Conservation (phyloP, 2,888 invertebrate species). For the Ecliptopera silaceata region DNA sequence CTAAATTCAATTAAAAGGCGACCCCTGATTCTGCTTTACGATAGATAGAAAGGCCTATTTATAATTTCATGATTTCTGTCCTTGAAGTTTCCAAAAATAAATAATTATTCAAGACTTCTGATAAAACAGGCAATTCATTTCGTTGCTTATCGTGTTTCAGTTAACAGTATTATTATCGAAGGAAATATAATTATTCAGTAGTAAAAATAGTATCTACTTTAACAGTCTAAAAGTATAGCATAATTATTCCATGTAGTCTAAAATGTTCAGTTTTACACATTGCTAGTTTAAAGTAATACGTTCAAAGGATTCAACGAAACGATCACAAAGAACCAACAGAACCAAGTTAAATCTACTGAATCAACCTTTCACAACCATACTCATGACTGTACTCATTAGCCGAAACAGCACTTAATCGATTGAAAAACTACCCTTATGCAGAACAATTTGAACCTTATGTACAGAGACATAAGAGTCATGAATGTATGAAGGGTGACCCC, state of each 20-base stretch:
- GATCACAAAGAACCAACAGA: constrained; percentile 14
- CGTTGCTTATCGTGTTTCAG: too few relatives aligned
- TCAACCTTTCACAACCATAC: constrained; percentile 34
- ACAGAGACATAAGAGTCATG: constrained; percentile 41
- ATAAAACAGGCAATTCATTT: too few relatives aligned
- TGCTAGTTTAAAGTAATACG: constrained; percentile 5
- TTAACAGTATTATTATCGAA: too few relatives aligned
- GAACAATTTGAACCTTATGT: constrained; percentile 47
- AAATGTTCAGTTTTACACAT: background rate
- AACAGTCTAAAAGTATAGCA: too few relatives aligned
- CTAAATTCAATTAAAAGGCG: too few relatives aligned
- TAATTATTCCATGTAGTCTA: background rate
- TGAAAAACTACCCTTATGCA: constrained; percentile 52
- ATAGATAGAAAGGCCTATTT: too few relatives aligned
- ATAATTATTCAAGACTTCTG: too few relatives aligned
- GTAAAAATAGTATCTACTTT: too few relatives aligned
- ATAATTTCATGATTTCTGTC: too few relatives aligned
- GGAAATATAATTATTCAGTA: too few relatives aligned
- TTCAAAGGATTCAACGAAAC: background rate
- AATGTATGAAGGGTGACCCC: constrained; percentile 47
- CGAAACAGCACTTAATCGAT: constrained; percentile 70
- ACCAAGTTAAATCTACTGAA: constrained; percentile 29
- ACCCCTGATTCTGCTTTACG: too few relatives aligned
- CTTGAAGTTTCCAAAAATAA: too few relatives aligned
- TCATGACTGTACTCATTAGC: constrained; percentile 48